Conservation (phyloP, 2,888 invertebrate genomes). For the Liopterus haemorrhoidalis region DNA sequence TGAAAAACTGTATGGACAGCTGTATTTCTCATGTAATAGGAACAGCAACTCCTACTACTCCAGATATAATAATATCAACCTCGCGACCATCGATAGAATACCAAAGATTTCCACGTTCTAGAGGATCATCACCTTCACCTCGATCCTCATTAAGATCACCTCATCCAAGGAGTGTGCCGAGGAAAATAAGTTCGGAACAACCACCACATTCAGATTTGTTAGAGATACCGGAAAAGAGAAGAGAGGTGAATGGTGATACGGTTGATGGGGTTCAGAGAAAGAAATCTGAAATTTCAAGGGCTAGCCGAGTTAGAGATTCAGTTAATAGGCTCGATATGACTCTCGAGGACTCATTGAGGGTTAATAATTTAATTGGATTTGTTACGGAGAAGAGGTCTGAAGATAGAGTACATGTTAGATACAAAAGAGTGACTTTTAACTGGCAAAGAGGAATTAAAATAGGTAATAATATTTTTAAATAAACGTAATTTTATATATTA, state of each 20-base stretch:
- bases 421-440: slow-evolving; percentile 77
- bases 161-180: slow-evolving; percentile 44
- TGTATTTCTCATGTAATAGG: slow-evolving; percentile 85
- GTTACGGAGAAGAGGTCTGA: slow-evolving; percentile 51
- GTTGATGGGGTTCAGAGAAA: slow-evolving; percentile 10
- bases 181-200: slow-evolving; percentile 19
- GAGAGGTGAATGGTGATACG: no score
- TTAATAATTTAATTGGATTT: slow-evolving; percentile 57
- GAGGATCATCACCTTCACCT: slow-evolving; percentile 44
- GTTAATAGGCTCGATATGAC: slow-evolving; percentile 55
- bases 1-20: slow-evolving; percentile 74
- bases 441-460: slow-evolving; percentile 92
- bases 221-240: slow-evolving; percentile 14
- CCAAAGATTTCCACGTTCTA: slow-evolving; percentile 37
- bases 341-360: slow-evolving; percentile 57
- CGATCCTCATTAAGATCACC: slow-evolving; percentile 43
- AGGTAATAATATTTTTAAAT: slow-evolving; percentile 40
- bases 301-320: slow-evolving; percentile 48
- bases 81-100: slow-evolving; percentile 39
- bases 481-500: no score
- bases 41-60: slow-evolving; percentile 42
- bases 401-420: slow-evolving; percentile 64
- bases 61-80: slow-evolving; percentile 41
- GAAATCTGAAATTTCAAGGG: not conserved
- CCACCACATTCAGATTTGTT: slow-evolving; percentile 5